Evolutionary conservation across 2,113 vertebrate species (phyloP), one percentile per base, ranked within the genome.

Genomic region (Donacobius atricapilla): DNA sequence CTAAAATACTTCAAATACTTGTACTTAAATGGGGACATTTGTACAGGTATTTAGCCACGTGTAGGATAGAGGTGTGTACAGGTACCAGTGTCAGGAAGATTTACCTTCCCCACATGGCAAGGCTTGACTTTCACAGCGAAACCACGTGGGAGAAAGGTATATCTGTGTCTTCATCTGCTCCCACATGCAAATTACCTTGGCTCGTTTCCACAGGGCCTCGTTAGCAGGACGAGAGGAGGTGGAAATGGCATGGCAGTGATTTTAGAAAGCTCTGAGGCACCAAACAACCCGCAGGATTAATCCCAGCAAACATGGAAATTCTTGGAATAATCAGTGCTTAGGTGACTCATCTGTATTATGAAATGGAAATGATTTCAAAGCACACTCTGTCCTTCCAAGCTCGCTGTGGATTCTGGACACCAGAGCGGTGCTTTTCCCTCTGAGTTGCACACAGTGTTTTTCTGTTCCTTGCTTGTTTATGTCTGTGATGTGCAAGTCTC

Each of bases 351-450:
- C 47, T 69, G 50, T 18, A 27, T 80, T 86, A 88, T 82, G 75
- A 91, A 83, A 88, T 91, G 91, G 87, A 92, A 95, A 94, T 89
- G 4, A 76, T 73, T 95, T 93, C 72, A 87, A 70, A 80, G 83
- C 48, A 73, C 89, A 45, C 57, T 89, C 84, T 73, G 84, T 91
- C 28, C 75, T 92, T 92, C 85, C 54, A 37, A 40, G 70, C 86
- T 84, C n/a, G 31, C 88, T 63, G 81, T 61, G 83, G 89, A 91
- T 84, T 70, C 85, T 96, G 89, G 71, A 75, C 85, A 57, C 53
- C 83, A 72, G 83, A 69, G 71, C n/a, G 8, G 30, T 77, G 50
- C 60, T 71, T 91, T 88, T 40, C 42, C 44, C 57, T 31, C 33
- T 35, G 69, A 89, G 35, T 31, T 53, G 71, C 21, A 42, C 83